These are phyloP conservation scores for Zygogramma bicolorata DNA, from an alignment of 2,888 invertebrate species.

Conservation along the genomic window DNA sequence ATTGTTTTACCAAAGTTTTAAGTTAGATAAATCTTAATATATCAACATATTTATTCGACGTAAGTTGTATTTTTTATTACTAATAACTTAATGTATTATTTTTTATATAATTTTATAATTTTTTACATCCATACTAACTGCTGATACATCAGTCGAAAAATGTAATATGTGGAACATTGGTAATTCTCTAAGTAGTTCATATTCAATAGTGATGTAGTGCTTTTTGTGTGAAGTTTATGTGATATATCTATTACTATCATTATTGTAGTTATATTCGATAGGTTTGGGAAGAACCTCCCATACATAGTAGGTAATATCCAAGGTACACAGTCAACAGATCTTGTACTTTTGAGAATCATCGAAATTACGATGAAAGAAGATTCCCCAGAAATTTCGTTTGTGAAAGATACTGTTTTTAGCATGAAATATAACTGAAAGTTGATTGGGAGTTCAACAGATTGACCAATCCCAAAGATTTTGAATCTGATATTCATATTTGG, in stretches of 20 bases:
- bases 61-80: slow-evolving; percentile 57
- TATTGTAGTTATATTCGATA: slow-evolving; percentile 54
- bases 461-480: too few relatives aligned
- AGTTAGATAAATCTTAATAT: slow-evolving; percentile 57
- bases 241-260: slow-evolving; percentile 65
- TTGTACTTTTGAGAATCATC: background rate
- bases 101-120: slow-evolving; percentile 64
- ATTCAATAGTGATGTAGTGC: slow-evolving; percentile 66
- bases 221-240: slow-evolving; percentile 70
- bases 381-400: too few relatives aligned
- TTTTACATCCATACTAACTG: slow-evolving; percentile 60
- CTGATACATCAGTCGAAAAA: slow-evolving; percentile 55
- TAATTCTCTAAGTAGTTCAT: slow-evolving; percentile 63
- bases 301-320: slow-evolving; percentile 42
- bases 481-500: too few relatives aligned
- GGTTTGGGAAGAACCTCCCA: slow-evolving; percentile 40
- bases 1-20: slow-evolving; percentile 64
- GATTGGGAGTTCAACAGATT: too few relatives aligned
- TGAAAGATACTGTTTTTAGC: too few relatives aligned
- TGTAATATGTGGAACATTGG: slow-evolving; percentile 59
- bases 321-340: slow-evolving; percentile 39
- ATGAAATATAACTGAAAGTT: too few relatives aligned
- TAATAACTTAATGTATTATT: slow-evolving; percentile 61
- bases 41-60: slow-evolving; percentile 60
- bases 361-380: too few relatives aligned